phyloP scores from a whole-genome alignment of 2,797 vertebrate genomes.

The Myotis pilosus region DNA sequence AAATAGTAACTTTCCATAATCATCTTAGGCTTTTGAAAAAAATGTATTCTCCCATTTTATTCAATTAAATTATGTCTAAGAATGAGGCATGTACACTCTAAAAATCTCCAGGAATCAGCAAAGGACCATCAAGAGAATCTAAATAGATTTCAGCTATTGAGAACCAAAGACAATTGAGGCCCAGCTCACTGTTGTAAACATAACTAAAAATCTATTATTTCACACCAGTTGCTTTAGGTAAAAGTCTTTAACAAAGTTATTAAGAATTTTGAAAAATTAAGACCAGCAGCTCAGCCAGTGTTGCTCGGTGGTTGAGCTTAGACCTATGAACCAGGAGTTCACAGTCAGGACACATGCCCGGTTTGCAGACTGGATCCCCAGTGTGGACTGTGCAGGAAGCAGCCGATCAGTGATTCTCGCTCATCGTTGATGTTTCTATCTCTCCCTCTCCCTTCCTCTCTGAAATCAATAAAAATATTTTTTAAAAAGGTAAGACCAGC shows the following conservation, averaged over 20 bases:
- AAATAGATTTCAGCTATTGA: neutral
- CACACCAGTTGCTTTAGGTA: neutral
- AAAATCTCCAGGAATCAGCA: constrained; percentile 3
- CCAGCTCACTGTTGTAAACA: constrained; percentile 12
- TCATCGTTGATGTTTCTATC: no score
- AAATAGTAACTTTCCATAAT: constrained; percentile 26
- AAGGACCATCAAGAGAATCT: neutral
- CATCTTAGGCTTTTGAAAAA: constrained; percentile 8
- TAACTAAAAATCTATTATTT: neutral
- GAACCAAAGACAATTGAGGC: neutral
- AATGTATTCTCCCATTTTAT: neutral
- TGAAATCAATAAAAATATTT: no score
- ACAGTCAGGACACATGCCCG: no score
- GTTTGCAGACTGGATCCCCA: no score
- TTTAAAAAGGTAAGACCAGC: neutral
- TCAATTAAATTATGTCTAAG: neutral
- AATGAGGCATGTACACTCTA: neutral
- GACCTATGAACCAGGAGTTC: no score
- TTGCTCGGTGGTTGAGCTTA: no score
- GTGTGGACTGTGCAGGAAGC: no score
- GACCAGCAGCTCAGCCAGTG: neutral
- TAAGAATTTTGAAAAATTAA: constrained; percentile 50
- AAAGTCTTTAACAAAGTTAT: constrained; percentile 16
- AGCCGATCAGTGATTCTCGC: no score
- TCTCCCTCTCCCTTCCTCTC: no score